Conservation (phyloP, 2,113 vertebrate genomes). For the Morone chrysops region DNA sequence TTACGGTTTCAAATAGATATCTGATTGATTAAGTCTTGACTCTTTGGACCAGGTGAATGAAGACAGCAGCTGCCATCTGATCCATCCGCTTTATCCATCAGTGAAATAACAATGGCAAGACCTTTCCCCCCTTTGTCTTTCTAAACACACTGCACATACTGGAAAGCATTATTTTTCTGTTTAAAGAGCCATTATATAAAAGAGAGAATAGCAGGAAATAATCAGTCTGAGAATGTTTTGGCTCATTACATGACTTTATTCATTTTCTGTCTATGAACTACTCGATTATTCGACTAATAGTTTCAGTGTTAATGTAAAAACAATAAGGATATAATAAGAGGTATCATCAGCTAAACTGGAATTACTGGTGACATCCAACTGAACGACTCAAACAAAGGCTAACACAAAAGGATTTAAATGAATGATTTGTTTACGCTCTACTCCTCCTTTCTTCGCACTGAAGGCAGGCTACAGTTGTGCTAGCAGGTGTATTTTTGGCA, state of each 20-base stretch:
- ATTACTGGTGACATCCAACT: not conserved
- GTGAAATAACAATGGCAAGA: not conserved
- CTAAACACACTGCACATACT: not conserved
- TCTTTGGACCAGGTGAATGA: not conserved
- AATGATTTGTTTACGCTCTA: not conserved
- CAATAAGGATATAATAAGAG: not conserved
- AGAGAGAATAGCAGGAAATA: not conserved
- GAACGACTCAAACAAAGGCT: not conserved
- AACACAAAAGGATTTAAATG: not conserved
- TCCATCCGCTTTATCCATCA: constrained; percentile 11
- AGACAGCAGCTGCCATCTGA: constrained; percentile 1
- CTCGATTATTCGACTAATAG: not conserved
- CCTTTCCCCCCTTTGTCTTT: not conserved
- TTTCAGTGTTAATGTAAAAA: not conserved
- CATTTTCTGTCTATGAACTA: not conserved
- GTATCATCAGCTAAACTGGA: not conserved
- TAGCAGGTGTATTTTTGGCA: constrained; percentile 11
- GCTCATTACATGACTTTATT: not conserved
- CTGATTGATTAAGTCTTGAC: not conserved
- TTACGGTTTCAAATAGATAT: not conserved
- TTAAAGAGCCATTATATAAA: not conserved
- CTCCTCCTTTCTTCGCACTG: not conserved
- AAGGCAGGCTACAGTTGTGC: not conserved
- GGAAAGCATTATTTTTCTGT: not conserved
- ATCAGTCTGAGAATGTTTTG: not conserved